A percentile compares a stretch with the other conserved stretches of the same genome.
Evolutionary conservation across 1,140 invertebrate genomes (phyloP).

Genomic region (Stenopsyche tienmushanensis): DNA sequence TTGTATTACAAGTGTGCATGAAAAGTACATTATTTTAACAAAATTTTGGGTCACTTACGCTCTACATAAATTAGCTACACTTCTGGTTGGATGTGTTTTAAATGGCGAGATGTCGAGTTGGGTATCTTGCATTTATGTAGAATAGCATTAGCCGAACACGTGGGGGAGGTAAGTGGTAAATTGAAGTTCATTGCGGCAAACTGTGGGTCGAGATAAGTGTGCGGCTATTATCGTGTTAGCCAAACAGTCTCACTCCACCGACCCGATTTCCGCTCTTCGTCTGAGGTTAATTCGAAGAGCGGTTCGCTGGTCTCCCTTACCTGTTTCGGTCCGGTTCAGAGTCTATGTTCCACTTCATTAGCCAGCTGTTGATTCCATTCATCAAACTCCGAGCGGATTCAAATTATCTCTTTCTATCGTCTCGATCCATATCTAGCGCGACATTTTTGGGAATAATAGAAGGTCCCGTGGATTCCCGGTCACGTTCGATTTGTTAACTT

Average conservation of each 20-base stretch:
- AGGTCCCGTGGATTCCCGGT: too few species aligned
- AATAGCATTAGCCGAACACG: too few species aligned
- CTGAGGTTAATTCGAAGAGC: slow-evolving; percentile 24
- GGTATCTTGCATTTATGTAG: too few species aligned
- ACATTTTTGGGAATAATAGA: background rate
- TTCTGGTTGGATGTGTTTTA: too few species aligned
- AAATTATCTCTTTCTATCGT: background rate
- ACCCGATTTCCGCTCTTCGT: slow-evolving; percentile 25
- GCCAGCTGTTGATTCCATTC: background rate
- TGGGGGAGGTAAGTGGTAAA: slow-evolving; percentile 22
- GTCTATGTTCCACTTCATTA: background rate
- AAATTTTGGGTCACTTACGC: too few species aligned
- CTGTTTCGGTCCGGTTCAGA: slow-evolving; percentile 1
- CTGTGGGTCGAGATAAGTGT: slow-evolving; percentile 15
- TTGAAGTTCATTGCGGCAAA: slow-evolving; percentile 16
- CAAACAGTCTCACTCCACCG: slow-evolving; percentile 28
- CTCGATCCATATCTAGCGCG: background rate
- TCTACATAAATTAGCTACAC: too few species aligned
- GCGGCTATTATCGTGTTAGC: slow-evolving; percentile 33
- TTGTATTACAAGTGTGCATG: too few species aligned
- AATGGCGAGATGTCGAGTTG: too few species aligned
- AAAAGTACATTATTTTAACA: too few species aligned
- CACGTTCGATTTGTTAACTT: too few species aligned
- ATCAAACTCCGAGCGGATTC: background rate
- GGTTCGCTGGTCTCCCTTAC: slow-evolving; percentile 9